Evolutionary conservation across 2,888 invertebrate species (phyloP), one percentile per base, ranked within the genome.

Genomic region (Plutella xylostella): DNA sequence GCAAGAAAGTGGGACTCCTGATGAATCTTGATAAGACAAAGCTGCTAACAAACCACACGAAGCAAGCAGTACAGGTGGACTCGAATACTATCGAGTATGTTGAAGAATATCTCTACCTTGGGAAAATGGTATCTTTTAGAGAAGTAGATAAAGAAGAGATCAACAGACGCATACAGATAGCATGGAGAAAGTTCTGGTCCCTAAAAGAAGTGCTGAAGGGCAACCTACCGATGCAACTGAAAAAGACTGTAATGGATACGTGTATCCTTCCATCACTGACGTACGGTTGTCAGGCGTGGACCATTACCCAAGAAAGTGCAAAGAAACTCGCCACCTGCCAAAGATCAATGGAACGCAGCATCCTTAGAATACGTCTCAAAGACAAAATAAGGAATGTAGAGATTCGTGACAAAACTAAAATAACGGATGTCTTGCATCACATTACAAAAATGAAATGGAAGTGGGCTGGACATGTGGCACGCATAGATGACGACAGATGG

Each of bases 201-300:
- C n/a, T 31, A 12, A 34, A 31, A 20, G 42, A 42, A 15, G 15
- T 42, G 12, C 19, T 42, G n/a, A 31, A 31, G 11, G 22, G 42
- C n/a, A 3, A 31, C 5, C 19, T 42, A 17, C 42, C 42, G 6
- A n/a, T 42, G 19, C 12, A 18, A 11, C 33, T 42, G 14, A 42
- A 42, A 18, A 19, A 19, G 1, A 42, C 31, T n/a, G 20, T 42
- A 18, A 20, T 42, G 21, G 33, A 42, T 20, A 33, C 31, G 1
- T 33, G 33, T n/a, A 31, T 42, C 12, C 31, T 42, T n/a, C 42
- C 42, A 7, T 25, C 21, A 6, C 33, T 42, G 6, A 21, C 42
- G 6, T 42, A 34, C 22, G 42, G 34, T 12, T 31, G 17, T 20
- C 34, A 42, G 21, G 33, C 42, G 6, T 42, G 42, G 42, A 25